Percentiles rank a stretch among this genome's conserved stretches.
Conservation (phyloP, 2,888 invertebrate genomes). For the Seira musarum region DNA sequence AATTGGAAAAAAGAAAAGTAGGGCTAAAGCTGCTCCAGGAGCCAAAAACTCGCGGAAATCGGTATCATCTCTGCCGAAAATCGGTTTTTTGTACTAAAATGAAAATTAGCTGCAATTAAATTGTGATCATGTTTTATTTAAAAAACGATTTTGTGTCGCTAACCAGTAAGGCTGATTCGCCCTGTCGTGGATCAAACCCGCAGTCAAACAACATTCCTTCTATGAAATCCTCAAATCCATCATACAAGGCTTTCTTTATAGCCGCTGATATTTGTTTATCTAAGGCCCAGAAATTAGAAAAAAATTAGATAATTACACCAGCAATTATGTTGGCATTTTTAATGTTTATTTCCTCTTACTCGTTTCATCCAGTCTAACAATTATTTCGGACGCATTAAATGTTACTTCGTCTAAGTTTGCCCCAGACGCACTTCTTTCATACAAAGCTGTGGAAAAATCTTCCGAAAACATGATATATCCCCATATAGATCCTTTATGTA, state of each 20-base stretch:
- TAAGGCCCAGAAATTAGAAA: slow-evolving; percentile 6
- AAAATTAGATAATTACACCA: background rate
- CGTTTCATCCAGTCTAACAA: slow-evolving; percentile 53
- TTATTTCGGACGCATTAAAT: slow-evolving; percentile 42
- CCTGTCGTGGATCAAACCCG: slow-evolving; percentile 86
- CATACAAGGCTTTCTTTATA: slow-evolving; percentile 87
- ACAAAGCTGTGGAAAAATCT: slow-evolving; percentile 45
- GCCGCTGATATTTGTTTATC: slow-evolving; percentile 85
- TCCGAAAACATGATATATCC: slow-evolving; percentile 53
- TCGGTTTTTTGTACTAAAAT: slow-evolving; percentile 26
- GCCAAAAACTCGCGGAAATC: slow-evolving; percentile 85
- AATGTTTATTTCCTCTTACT: slow-evolving; percentile 41
- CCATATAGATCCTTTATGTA: slow-evolving; percentile 41
- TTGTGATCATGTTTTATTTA: background rate
- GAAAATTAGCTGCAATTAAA: background rate
- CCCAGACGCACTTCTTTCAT: slow-evolving; percentile 71
- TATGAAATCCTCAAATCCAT: slow-evolving; percentile 89
- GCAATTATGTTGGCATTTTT: background rate
- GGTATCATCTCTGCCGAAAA: slow-evolving; percentile 50
- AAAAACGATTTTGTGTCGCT: background rate
- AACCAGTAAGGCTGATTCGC: slow-evolving; percentile 71
- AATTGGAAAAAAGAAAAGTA: slow-evolving; percentile 56
- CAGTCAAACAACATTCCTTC: slow-evolving; percentile 81
- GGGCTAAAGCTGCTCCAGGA: slow-evolving; percentile 84
- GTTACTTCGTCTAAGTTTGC: slow-evolving; percentile 41